phyloP scores from a whole-genome alignment of 2,797 vertebrate species.

The Antrozous pallidus region DNA sequence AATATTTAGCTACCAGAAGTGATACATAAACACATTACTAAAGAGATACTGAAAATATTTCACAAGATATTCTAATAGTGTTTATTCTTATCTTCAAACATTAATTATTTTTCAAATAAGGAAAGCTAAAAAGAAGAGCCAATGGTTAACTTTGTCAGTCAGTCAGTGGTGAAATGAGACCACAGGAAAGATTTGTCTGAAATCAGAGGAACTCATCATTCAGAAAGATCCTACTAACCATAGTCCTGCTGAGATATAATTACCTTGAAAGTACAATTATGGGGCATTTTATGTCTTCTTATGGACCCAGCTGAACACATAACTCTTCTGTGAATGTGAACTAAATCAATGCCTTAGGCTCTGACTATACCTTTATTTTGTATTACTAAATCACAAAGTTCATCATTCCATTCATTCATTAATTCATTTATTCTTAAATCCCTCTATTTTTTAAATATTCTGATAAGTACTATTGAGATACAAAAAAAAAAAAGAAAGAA shows the following conservation, averaged over 20 bases:
- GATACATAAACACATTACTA: conserved; percentile 26
- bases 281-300: neutral
- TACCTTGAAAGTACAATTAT: neutral
- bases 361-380: neutral
- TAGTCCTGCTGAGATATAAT: neutral
- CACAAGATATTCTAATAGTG: conserved; percentile 65
- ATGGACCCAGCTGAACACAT: neutral
- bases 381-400: neutral
- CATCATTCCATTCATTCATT: neutral
- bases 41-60: conserved; percentile 44
- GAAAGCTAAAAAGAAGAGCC: conserved; percentile 46
- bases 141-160: conserved; percentile 51
- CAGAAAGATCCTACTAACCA: neutral
- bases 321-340: neutral
- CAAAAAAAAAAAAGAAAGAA: neutral
- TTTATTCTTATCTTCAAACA: conserved; percentile 47
- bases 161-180: conserved; percentile 22
- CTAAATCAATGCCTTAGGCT: neutral
- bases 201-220: neutral
- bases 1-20: conserved; percentile 48
- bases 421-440: neutral
- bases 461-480: neutral
- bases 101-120: conserved; percentile 50
- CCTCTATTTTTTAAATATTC: neutral
- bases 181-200: neutral